Conservation (phyloP, 2,797 vertebrate genomes). For the Arvicola amphibius region DNA sequence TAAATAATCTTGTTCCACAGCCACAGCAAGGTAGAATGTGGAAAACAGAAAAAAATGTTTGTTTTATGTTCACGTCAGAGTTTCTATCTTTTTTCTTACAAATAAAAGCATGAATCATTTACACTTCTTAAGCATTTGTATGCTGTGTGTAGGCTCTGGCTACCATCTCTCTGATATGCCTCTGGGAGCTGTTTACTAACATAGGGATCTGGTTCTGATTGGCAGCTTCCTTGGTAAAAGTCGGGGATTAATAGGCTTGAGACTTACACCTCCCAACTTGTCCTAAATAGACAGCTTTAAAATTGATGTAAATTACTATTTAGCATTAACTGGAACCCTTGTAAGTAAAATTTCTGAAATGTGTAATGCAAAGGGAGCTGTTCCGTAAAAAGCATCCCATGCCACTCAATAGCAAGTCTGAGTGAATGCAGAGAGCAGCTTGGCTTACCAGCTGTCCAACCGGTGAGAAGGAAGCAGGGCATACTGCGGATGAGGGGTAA, state of each 20-base stretch:
- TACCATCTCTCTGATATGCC: slow-evolving; percentile 11
- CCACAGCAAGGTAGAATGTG: not conserved
- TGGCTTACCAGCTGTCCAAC: not conserved
- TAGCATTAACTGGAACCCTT: slow-evolving; percentile 41
- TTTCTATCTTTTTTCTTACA: slow-evolving; percentile 56
- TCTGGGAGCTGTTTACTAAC: not conserved
- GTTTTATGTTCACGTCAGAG: slow-evolving; percentile 20
- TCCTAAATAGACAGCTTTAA: slow-evolving; percentile 53
- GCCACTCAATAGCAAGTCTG: not conserved
- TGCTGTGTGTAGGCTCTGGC: not conserved
- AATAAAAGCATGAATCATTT: slow-evolving; percentile 15
- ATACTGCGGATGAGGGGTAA: not conserved
- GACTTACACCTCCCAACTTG: not conserved
- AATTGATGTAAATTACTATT: slow-evolving; percentile 60
- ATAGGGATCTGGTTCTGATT: slow-evolving; percentile 17
- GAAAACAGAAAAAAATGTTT: slow-evolving; percentile 23
- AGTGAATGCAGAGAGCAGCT: not conserved
- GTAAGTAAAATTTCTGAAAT: not conserved
- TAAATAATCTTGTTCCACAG: slow-evolving; percentile 63
- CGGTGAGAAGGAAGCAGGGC: not conserved
- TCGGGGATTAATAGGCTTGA: slow-evolving; percentile 12
- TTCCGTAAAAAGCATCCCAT: not conserved
- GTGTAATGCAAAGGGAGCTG: not conserved
- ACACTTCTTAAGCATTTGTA: not conserved
- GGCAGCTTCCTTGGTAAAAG: slow-evolving; percentile 22